Evolutionary conservation across 2,113 vertebrate genomes (phyloP).

Genomic region (Nesogale talazaci): DNA sequence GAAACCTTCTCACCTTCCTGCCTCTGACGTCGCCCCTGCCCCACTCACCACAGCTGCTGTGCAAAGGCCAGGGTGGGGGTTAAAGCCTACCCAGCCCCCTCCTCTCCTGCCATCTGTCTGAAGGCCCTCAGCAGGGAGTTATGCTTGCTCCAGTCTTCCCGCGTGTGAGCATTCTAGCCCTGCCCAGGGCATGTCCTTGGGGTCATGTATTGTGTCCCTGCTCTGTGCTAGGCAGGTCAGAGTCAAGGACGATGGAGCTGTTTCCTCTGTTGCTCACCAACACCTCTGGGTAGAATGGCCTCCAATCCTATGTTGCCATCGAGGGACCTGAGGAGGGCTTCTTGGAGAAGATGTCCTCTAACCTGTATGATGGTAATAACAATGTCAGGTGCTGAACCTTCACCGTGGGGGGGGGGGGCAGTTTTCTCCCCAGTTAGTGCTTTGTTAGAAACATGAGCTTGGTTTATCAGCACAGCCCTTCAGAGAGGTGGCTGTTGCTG

Average conservation of each 20-base stretch:
- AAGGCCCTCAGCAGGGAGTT: too few relatives aligned
- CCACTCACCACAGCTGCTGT: too few relatives aligned
- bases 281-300: too few relatives aligned
- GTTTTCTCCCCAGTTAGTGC: background rate
- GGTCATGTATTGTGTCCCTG: background rate
- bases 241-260: background rate
- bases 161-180: background rate
- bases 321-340: background rate
- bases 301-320: too few relatives aligned
- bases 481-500: background rate
- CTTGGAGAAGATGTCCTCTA: conserved; percentile 4
- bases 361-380: background rate
- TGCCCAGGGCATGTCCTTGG: background rate
- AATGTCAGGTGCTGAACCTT: background rate
- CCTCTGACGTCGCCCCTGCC: background rate
- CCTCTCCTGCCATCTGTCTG: too few relatives aligned
- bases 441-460: background rate
- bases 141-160: background rate
- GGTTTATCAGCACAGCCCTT: background rate
- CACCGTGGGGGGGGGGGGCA: background rate
- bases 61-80: too few relatives aligned
- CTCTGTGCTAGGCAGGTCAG: background rate
- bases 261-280: background rate
- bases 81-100: too few relatives aligned
- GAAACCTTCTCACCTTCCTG: background rate